A percentile compares a stretch with the other conserved stretches of the same genome.
phyloP scores from a whole-genome alignment of 2,888 invertebrate species.

The Pyrgus malvae region DNA sequence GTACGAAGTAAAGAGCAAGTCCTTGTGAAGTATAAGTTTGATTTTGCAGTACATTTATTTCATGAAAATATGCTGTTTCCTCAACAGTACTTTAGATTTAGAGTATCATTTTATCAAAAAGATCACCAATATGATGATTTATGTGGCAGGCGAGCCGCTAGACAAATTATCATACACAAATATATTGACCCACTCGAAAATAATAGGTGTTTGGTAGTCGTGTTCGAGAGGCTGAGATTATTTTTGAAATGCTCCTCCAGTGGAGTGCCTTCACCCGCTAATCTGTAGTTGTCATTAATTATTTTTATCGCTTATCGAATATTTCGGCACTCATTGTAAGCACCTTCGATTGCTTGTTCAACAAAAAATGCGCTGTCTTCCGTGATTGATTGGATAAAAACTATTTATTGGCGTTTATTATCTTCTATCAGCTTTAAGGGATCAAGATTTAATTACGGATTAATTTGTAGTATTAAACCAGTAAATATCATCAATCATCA shows the following conservation, averaged over 20 bases:
- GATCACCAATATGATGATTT: conserved; percentile 27
- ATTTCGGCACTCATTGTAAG: conserved; percentile 68
- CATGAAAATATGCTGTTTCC: neutral
- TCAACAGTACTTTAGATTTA: neutral
- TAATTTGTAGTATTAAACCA: too few relatives aligned
- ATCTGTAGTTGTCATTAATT: conserved; percentile 79
- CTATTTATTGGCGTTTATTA: too few relatives aligned
- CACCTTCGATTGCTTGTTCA: conserved; percentile 60
- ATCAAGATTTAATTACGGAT: too few relatives aligned
- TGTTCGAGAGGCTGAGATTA: conserved; percentile 76
- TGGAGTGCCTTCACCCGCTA: conserved; percentile 74
- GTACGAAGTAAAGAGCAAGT: too few relatives aligned
- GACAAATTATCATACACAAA: conserved; percentile 62
- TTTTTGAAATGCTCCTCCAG: conserved; percentile 78
- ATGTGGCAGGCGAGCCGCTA: conserved; percentile 28
- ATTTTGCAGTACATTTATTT: too few relatives aligned
- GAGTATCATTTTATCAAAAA: conserved; percentile 25
- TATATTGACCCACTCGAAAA: conserved; percentile 74
- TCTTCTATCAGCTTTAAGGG: too few relatives aligned
- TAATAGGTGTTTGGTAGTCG: conserved; percentile 70
- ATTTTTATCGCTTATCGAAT: conserved; percentile 80
- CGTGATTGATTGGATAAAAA: conserved; percentile 30
- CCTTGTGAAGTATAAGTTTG: too few relatives aligned
- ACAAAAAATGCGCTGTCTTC: conserved; percentile 34
- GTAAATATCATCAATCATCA: too few relatives aligned